Conservation (phyloP, 2,888 invertebrate genomes). For the Drosophila mayaguana region DNA sequence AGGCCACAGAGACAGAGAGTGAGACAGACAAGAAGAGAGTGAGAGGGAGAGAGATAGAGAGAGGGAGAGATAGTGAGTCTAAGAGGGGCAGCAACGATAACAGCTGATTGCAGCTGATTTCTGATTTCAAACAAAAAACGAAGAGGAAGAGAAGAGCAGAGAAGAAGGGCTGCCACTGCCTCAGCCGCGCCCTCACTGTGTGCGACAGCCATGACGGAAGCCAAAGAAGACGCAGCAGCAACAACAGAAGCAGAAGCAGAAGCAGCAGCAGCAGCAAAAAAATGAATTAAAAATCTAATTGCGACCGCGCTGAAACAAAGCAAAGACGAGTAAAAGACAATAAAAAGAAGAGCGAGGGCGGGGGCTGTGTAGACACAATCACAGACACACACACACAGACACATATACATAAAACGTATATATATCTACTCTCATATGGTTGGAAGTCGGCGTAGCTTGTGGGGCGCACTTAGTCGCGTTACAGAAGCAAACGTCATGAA, state of each 20-base stretch:
- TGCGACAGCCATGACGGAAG: constrained; percentile 74
- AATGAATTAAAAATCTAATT: constrained; percentile 79
- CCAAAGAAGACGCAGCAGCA: constrained; percentile 65
- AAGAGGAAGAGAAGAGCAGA: neutral
- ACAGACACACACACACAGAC: neutral
- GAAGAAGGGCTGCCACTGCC: constrained; percentile 31
- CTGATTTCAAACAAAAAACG: constrained; percentile 33
- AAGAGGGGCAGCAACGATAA: constrained; percentile 42
- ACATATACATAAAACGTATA: neutral
- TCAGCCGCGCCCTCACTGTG: constrained; percentile 40
- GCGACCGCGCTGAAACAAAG: constrained; percentile 77
- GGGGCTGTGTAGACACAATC: constrained; percentile 16
- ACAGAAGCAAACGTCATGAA: constrained; percentile 78
- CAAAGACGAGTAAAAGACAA: constrained; percentile 68
- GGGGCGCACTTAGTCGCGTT: constrained; percentile 74
- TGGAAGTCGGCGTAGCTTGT: constrained; percentile 41
- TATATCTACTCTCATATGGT: constrained; percentile 7
- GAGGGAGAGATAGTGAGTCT: neutral
- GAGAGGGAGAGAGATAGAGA: constrained; percentile 4
- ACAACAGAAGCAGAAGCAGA: constrained; percentile 9
- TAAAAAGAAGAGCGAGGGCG: constrained; percentile 41
- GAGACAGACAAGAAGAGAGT: neutral
- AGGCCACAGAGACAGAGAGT: neutral
- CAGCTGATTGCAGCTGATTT: constrained; percentile 82
- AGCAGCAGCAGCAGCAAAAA: constrained; percentile 28